A percentile compares a stretch with the other conserved stretches of the same genome.
Evolutionary conservation across 2,797 vertebrate species (phyloP).

Genomic region (Hydrolagus colliei): DNA sequence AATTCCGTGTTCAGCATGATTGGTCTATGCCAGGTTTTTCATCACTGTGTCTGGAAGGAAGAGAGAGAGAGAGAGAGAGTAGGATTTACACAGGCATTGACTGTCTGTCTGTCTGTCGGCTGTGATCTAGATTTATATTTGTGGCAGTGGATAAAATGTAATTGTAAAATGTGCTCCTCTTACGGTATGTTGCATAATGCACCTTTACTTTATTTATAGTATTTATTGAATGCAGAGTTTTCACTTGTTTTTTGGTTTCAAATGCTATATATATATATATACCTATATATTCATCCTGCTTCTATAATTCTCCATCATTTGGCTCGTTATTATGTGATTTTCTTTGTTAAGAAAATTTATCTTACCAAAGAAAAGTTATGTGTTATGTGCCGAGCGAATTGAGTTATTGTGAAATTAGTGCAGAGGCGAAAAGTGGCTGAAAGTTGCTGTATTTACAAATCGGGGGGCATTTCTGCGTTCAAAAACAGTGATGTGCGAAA

Average conservation of each 20-base stretch:
- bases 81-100: background rate
- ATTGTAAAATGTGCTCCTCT: background rate
- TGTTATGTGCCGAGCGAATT: slow-evolving; percentile 5
- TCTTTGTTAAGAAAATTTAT: too few relatives aligned
- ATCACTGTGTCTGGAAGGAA: background rate
- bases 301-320: background rate
- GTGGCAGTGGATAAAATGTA: background rate
- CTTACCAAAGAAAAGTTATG: background rate
- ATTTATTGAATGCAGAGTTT: background rate
- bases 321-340: background rate
- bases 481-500: background rate
- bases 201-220: slow-evolving; percentile 9
- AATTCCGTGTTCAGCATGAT: background rate
- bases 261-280: background rate
- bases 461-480: background rate
- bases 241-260: slow-evolving; percentile 21
- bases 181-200: slow-evolving; percentile 9
- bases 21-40: slow-evolving; percentile 12
- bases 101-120: background rate
- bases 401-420: background rate
- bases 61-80: background rate
- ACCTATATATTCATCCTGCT: background rate
- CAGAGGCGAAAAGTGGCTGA: background rate
- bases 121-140: slow-evolving; percentile 20
- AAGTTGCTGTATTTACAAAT: background rate